These are phyloP conservation scores for Chrysaora quinquecirrha DNA, from an alignment of 30 jellyfish, hydroid and myxozoan species.

Conservation along the genomic window DNA sequence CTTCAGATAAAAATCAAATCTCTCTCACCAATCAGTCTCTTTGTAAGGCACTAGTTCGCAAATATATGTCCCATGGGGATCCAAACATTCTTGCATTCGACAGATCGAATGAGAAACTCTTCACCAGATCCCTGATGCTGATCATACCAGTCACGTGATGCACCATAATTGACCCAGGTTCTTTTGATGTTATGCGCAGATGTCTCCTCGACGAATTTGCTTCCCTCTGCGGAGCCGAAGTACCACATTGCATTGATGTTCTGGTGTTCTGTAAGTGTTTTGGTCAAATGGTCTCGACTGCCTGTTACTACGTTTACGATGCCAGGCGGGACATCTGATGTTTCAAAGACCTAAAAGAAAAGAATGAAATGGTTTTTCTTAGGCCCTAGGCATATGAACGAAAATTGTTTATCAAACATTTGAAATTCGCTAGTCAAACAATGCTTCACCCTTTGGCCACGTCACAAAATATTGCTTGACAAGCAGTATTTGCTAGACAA, in stretches of 20 bases:
- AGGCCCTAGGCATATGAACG: too few species aligned
- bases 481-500: too few species aligned
- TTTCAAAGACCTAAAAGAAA: conserved; percentile 89
- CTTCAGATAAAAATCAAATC: too few species aligned
- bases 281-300: conserved; percentile 91
- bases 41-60: conserved; percentile 76
- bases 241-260: conserved; percentile 97
- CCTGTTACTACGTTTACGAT: conserved; percentile 92
- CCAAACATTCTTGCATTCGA: conserved; percentile 93
- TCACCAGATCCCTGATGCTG: conserved; percentile 95
- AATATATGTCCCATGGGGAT: conserved; percentile 97
- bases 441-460: too few species aligned
- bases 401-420: too few species aligned
- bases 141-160: conserved; percentile 92
- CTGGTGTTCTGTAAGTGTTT: conserved; percentile 93
- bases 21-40: not conserved
- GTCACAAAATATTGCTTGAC: too few species aligned
- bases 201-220: conserved; percentile 93
- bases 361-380: too few species aligned
- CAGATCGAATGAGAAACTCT: conserved; percentile 91
- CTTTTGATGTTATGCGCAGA: conserved; percentile 93
- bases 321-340: conserved; percentile 97
- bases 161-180: conserved; percentile 98
- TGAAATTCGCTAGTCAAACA: too few species aligned
- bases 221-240: conserved; percentile 93